phyloP scores from a whole-genome alignment of 2,113 vertebrate genomes.

The Isurus oxyrinchus region DNA sequence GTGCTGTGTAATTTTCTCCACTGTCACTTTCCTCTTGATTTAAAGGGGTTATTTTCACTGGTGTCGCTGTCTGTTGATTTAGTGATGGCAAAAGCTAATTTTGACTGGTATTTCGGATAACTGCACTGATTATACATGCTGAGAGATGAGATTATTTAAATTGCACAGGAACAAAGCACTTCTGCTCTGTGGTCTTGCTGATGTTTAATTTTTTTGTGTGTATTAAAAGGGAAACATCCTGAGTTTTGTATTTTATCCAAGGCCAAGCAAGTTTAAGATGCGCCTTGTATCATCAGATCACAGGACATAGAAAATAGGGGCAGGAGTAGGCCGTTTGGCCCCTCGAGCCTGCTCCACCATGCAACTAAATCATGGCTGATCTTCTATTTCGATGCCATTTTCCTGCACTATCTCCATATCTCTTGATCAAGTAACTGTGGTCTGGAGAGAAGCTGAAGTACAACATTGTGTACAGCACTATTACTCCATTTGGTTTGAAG shows the following conservation, averaged over 20 bases:
- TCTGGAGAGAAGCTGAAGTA: too few species aligned
- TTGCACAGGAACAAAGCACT: not conserved
- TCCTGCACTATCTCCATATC: too few species aligned
- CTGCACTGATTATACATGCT: constrained; percentile 22
- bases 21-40: constrained; percentile 37
- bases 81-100: constrained; percentile 30
- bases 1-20: constrained; percentile 37
- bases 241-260: not conserved
- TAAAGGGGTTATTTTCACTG: constrained; percentile 32
- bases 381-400: too few species aligned
- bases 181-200: not conserved
- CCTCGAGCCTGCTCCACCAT: too few species aligned
- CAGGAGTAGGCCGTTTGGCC: too few species aligned
- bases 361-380: too few species aligned
- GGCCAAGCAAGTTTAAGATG: not conserved
- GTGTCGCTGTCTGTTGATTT: constrained; percentile 35
- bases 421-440: too few species aligned
- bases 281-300: not conserved
- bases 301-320: too few species aligned
- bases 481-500: too few species aligned
- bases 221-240: not conserved
- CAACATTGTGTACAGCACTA: too few species aligned
- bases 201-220: not conserved
- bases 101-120: constrained; percentile 19
- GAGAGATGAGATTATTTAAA: constrained; percentile 26